Percentiles rank a stretch among this genome's conserved stretches.
Conservation (phyloP, 2,797 vertebrate genomes). For the Falco rusticolus region DNA sequence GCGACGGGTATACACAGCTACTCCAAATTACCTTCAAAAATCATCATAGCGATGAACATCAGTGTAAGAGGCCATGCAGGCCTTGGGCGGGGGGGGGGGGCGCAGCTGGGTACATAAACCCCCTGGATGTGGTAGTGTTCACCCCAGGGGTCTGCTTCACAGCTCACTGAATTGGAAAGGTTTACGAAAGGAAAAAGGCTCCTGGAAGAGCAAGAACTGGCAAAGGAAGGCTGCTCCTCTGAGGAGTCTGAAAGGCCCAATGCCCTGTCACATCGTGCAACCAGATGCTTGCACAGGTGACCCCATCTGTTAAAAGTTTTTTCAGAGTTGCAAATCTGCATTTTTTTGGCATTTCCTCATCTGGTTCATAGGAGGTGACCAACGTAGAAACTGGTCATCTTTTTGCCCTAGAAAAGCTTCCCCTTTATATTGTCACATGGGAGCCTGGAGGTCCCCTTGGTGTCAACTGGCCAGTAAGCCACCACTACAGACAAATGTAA, state of each 20-base stretch:
- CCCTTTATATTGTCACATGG: background rate
- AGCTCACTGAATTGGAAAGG: background rate
- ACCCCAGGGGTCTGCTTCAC: background rate
- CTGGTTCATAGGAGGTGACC: background rate
- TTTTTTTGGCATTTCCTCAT: background rate
- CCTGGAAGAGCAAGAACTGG: background rate
- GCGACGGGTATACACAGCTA: accelerated
- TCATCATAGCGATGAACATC: background rate
- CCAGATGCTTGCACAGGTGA: background rate
- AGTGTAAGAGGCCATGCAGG: background rate
- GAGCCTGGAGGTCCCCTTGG: background rate
- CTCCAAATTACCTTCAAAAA: background rate
- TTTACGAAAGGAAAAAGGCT: background rate
- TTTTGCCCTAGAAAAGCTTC: background rate
- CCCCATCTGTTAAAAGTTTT: background rate
- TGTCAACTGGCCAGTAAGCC: background rate
- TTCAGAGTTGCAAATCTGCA: background rate
- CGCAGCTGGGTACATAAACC: background rate
- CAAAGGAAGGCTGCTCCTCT: background rate
- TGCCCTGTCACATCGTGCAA: background rate
- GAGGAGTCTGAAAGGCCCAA: background rate
- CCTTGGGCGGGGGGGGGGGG: accelerated
- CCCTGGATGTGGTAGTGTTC: background rate
- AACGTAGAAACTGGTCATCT: background rate
- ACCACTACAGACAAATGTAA: background rate